Base-by-base conservation (phyloP, 2,113 vertebrate species). In the Phylloscopus whistleri region DNA sequence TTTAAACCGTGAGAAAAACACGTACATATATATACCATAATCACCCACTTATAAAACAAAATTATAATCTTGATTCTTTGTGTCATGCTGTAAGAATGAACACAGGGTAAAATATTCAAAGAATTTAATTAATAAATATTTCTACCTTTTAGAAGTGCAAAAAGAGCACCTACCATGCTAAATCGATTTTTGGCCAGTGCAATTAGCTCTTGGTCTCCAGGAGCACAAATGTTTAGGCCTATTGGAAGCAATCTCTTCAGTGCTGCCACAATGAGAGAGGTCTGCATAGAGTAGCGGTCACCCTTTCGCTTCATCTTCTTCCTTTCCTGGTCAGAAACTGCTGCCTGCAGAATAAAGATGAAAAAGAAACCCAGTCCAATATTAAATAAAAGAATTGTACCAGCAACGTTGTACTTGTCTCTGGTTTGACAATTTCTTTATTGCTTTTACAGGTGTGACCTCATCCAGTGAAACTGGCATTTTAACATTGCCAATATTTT, bases 141-240 rank as follows among this genome's bases (percentile, higher is more conserved):
- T 86, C 27, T 66, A 72, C 2, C 9, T 43, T 66, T 60, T 52
- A 46, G 15, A 90, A 81, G 19, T 33, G 24, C 39, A 66, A 66
- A 64, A 48, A 43, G 30, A 53, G 46, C 5, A 88, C 97, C 22
- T 95, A 99, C 99, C 99, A 99, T 97, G 28, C 98, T 98, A 91
- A 99, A 99, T 62, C 99, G 97, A 92, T 97, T 99, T 97, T 99
- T 99, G 41, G 99, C 99, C 66, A 99, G 95, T 6, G 98, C 97
- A 41, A 99, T 99, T n/a, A 99, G 98, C 82, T 99, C 99, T 89
- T 99, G 99, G 95, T 99, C 99, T 66, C 99, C 99, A 4, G 99
- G 99, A 16, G 98, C 99, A 78, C 99, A 99, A 90, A 99, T 99
- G 90, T 99, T 99, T 64, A 99, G 94, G 7, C 99, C 99, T 11